These are phyloP conservation scores for Cephonodes hylas DNA, from an alignment of 2,888 invertebrate species.

Conservation along the genomic window DNA sequence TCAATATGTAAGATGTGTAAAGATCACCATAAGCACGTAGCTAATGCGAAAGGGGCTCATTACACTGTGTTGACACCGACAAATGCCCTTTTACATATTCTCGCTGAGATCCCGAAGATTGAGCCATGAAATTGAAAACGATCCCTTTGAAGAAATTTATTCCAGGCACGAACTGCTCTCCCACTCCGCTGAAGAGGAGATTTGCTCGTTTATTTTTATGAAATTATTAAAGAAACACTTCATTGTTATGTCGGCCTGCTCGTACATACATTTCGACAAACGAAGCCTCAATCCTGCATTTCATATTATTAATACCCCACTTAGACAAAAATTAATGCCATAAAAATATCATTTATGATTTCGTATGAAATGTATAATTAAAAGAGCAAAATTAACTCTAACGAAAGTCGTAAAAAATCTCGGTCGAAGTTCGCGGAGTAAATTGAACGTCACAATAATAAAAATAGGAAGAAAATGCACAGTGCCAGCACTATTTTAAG, in stretches of 20 bases:
- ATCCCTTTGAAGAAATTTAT: conserved; percentile 80
- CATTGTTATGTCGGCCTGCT: conserved; percentile 47
- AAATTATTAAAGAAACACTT: conserved; percentile 76
- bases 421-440: neutral
- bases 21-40: conserved; percentile 60
- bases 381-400: neutral
- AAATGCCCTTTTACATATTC: conserved; percentile 80
- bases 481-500: conserved; percentile 55
- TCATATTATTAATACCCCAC: neutral
- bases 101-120: conserved; percentile 78
- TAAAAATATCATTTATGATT: neutral
- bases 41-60: conserved; percentile 74
- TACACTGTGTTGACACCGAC: conserved; percentile 79
- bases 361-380: neutral
- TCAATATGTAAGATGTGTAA: conserved; percentile 26
- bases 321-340: neutral
- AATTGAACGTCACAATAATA: conserved; percentile 47
- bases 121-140: conserved; percentile 81
- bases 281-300: neutral
- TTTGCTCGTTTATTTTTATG: conserved; percentile 80
- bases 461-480: conserved; percentile 53
- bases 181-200: conserved; percentile 73
- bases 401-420: neutral
- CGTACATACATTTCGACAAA: neutral
- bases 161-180: conserved; percentile 77